phyloP scores from a whole-genome alignment of 2,888 invertebrate species.

The Torymus tubicola region DNA sequence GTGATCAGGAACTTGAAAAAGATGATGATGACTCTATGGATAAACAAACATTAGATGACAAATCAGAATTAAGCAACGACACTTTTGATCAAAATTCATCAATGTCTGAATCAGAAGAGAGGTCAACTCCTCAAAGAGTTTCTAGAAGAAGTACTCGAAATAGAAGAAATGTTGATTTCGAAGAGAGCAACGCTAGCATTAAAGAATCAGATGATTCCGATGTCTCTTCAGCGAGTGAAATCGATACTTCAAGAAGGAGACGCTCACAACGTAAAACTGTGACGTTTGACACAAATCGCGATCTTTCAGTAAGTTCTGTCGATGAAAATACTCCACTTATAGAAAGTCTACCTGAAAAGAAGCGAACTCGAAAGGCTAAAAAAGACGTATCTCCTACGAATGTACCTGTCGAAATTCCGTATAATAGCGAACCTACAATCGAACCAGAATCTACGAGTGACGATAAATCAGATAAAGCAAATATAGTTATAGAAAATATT shows the following conservation, averaged over 20 bases:
- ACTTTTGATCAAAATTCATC: slow-evolving; percentile 33
- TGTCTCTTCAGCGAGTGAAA: slow-evolving; percentile 24
- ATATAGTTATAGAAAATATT: neutral
- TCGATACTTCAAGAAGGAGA: slow-evolving; percentile 20
- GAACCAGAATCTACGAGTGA: slow-evolving; percentile 24
- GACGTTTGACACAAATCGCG: slow-evolving; percentile 11
- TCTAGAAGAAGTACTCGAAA: slow-evolving; percentile 30
- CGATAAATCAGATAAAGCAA: slow-evolving; percentile 2
- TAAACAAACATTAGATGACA: slow-evolving; percentile 15
- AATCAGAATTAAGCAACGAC: slow-evolving; percentile 16
- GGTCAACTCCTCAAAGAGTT: slow-evolving; percentile 17
- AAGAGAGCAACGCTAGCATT: neutral
- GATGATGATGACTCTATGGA: slow-evolving; percentile 18
- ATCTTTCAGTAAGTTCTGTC: slow-evolving; percentile 24
- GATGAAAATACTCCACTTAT: slow-evolving; percentile 17
- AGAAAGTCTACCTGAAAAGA: neutral
- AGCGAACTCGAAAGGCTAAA: slow-evolving; percentile 48
- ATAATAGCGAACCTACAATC: slow-evolving; percentile 32
- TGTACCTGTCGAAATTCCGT: slow-evolving; percentile 60
- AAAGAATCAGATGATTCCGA: slow-evolving; percentile 53
- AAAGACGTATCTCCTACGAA: slow-evolving; percentile 61
- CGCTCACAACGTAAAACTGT: slow-evolving; percentile 42
- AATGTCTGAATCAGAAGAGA: slow-evolving; percentile 44
- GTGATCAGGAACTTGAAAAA: slow-evolving; percentile 34
- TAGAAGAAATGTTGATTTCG: neutral